A percentile compares a stretch with the other conserved stretches of the same genome.
phyloP scores from a whole-genome alignment of 2,113 vertebrate genomes.

The Vicugna pacos region DNA sequence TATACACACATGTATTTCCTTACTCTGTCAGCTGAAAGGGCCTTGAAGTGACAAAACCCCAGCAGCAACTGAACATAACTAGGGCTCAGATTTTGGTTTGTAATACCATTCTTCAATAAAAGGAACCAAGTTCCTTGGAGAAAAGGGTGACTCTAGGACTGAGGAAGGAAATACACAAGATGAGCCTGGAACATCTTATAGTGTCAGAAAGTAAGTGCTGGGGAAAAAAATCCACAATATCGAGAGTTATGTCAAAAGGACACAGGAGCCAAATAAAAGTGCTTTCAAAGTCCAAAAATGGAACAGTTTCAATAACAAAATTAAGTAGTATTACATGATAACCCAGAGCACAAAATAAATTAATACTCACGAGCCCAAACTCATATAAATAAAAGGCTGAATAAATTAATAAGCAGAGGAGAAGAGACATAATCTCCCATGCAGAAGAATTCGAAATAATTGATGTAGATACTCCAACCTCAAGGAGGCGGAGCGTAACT shows the following conservation, averaged over 20 bases:
- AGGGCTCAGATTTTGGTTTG: slow-evolving; percentile 11
- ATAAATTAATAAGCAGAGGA: background rate
- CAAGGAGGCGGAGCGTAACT: background rate
- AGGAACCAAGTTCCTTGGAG: background rate
- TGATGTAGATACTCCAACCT: background rate
- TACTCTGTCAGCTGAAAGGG: background rate
- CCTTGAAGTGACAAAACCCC: background rate
- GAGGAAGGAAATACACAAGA: slow-evolving; percentile 1
- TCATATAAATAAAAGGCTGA: background rate
- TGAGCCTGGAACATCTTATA: background rate
- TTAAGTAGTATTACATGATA: background rate
- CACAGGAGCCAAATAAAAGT: background rate
- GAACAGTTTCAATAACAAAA: slow-evolving; percentile 11
- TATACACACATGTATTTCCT: background rate
- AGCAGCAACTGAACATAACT: background rate
- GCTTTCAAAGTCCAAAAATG: background rate
- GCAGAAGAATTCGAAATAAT: slow-evolving; percentile 30
- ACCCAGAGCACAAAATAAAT: slow-evolving; percentile 1
- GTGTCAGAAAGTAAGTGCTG: background rate
- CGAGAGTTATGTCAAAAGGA: background rate
- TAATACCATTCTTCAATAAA: background rate
- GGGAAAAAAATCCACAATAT: background rate
- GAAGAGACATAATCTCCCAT: background rate
- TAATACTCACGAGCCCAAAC: background rate
- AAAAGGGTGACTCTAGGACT: slow-evolving; percentile 36